Evolutionary conservation across 2,888 invertebrate genomes (phyloP), one percentile per base, ranked within the genome.

Genomic region (Melinopterus prodromus): DNA sequence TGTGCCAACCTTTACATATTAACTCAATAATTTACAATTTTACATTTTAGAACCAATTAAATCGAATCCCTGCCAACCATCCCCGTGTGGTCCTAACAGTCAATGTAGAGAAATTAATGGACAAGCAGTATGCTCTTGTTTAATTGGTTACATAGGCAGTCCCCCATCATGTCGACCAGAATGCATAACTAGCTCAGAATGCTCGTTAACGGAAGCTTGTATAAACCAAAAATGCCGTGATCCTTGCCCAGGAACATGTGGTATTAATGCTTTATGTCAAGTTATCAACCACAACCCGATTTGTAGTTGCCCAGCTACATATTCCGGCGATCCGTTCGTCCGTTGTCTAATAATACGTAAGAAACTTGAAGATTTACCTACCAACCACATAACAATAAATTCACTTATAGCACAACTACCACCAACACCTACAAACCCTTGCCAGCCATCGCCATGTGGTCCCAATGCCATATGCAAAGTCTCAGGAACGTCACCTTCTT

Each of bases 401-500:
- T 38, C 70, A 16, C n/a, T 80, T 80, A 78, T 80, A 80, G 80
- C 76, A 14, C 86, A 87, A 85, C 83, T 84, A 78, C 84, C 86
- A n/a, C 84, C 81, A 16, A 81, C 84, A 72, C 86, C 86, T 75
- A 84, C 83, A 78, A 84, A 91, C 82, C 93, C 93, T 6, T 94
- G 94, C 83, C 87, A 90, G 72, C 93, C 93, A 71, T 92, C 92
- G 14, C 94, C 94, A 6, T 93, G 93, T 85, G 93, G 93, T 9
- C 88, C 91, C 3, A 93, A 93, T 85, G 93, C 88, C 83, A 90
- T 88, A 86, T 96, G 96, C 85, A 92, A 92, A 86, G 92, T 92
- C 82, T 89, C 91, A 15, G 93, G 92, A 72, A 93, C 92, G 70
- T 90, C 92, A 70, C 94, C 95, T 0, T 93, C 94, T 5, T 96